phyloP scores from a whole-genome alignment of 2,797 vertebrate species.

The Sparidentex hasta region DNA sequence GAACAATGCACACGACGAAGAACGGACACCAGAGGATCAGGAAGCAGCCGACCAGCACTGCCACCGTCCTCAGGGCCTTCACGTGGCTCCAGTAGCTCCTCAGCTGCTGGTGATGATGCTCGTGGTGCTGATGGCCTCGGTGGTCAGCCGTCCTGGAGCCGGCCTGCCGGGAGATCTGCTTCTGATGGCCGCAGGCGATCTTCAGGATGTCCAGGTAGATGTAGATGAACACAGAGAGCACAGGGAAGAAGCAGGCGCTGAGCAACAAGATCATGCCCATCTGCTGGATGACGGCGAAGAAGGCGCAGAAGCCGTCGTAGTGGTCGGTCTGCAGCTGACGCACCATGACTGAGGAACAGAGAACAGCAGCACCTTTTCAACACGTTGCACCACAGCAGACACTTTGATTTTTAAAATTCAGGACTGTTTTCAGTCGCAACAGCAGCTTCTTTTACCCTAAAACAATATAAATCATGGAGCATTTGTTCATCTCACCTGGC shows the following conservation, averaged over 20 bases:
- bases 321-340: constrained; percentile 79
- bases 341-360: constrained; percentile 74
- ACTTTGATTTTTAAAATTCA: too few species aligned
- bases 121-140: neutral
- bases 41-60: constrained; percentile 90
- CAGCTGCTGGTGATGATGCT: constrained; percentile 39
- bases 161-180: constrained; percentile 83
- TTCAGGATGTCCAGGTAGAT: constrained; percentile 95
- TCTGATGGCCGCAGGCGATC: constrained; percentile 89
- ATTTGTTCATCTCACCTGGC: constrained; percentile 77
- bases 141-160: constrained; percentile 49
- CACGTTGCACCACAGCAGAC: neutral
- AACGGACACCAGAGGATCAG: constrained; percentile 92
- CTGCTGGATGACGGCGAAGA: constrained; percentile 89
- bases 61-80: constrained; percentile 91
- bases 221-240: constrained; percentile 88
- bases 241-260: constrained; percentile 89
- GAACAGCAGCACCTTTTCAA: neutral
- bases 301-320: constrained; percentile 83
- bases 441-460: neutral
- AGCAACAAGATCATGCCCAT: constrained; percentile 85
- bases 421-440: neutral
- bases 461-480: neutral
- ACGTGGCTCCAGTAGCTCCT: constrained; percentile 80
- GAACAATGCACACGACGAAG: constrained; percentile 87